phyloP scores from a whole-genome alignment of 2,113 vertebrate genomes.

The Pogonocichla stellata region DNA sequence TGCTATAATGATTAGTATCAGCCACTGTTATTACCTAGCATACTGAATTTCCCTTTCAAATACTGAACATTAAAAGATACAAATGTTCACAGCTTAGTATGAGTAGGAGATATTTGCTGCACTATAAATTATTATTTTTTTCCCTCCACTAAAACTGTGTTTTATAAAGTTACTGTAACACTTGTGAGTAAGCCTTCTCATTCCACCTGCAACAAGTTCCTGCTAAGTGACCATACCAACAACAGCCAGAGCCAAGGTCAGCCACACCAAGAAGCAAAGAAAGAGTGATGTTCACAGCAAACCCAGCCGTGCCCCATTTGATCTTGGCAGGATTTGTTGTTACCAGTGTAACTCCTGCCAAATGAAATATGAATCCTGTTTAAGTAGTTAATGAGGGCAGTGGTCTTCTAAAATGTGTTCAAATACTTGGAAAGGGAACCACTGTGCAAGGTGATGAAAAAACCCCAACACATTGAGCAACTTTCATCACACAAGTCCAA shows the following conservation, averaged over 20 bases:
- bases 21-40: background rate
- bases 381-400: background rate
- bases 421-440: background rate
- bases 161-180: background rate
- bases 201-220: background rate
- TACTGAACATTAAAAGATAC: background rate
- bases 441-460: background rate
- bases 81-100: background rate
- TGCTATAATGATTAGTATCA: background rate
- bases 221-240: background rate
- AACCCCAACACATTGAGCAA: background rate
- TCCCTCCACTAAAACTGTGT: background rate
- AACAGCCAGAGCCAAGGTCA: background rate
- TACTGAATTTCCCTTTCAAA: background rate
- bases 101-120: background rate
- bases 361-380: background rate
- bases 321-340: background rate
- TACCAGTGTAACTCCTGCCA: background rate
- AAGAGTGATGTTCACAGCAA: background rate
- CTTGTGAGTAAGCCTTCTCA: background rate
- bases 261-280: accelerated
- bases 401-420: background rate
- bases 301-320: background rate
- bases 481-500: background rate
- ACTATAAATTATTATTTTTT: background rate